phyloP scores from a whole-genome alignment of 2,888 invertebrate species.

The Sturmia bella region DNA sequence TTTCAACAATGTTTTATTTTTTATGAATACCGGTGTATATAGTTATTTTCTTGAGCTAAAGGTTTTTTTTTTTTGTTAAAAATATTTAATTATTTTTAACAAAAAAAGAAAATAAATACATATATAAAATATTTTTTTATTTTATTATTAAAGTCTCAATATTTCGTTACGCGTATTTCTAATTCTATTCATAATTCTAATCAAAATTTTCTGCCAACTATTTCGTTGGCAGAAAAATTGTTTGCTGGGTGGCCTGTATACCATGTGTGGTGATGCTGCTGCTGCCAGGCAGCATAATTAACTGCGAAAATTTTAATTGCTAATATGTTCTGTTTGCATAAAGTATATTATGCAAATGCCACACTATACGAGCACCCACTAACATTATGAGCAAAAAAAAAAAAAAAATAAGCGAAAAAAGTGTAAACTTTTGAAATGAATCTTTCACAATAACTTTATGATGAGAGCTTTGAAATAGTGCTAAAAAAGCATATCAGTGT shows the following conservation, averaged over 20 bases:
- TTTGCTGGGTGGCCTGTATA: constrained; percentile 26
- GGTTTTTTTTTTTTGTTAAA: too few species aligned
- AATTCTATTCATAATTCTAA: not conserved
- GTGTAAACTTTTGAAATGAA: constrained; percentile 32
- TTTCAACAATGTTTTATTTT: too few species aligned
- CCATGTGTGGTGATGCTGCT: constrained; percentile 9
- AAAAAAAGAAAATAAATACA: too few species aligned
- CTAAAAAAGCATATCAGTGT: not conserved
- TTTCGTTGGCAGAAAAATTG: not conserved
- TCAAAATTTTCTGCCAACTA: not conserved
- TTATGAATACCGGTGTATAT: too few species aligned
- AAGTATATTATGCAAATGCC: constrained; percentile 63
- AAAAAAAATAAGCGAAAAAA: constrained; percentile 15
- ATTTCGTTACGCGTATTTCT: too few species aligned
- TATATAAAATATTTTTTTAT: too few species aligned
- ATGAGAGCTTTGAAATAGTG: constrained; percentile 47
- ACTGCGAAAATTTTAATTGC: constrained; percentile 82
- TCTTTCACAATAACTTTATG: constrained; percentile 43
- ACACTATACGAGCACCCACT: constrained; percentile 55
- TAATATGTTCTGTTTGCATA: constrained; percentile 79
- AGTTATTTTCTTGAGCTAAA: too few species aligned
- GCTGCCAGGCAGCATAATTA: constrained; percentile 78
- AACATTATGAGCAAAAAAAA: not conserved
- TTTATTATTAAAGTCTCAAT: too few species aligned
- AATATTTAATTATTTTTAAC: too few species aligned